A percentile compares a stretch with the other conserved stretches of the same genome.
phyloP scores from a whole-genome alignment of 2,888 invertebrate species.

The Biston stratarius region DNA sequence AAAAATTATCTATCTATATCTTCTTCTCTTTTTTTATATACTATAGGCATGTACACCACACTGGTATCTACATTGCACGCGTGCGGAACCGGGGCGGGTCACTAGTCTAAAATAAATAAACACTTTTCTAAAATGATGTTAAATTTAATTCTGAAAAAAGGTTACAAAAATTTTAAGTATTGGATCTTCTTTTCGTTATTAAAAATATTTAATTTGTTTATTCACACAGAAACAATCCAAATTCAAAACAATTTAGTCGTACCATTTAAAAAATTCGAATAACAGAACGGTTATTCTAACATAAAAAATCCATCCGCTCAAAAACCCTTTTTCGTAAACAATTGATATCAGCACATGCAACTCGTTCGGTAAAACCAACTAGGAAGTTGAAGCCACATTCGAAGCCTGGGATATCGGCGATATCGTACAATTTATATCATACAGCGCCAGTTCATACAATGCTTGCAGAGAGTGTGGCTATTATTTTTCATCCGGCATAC shows the following conservation, averaged over 20 bases:
- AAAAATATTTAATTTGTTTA: no score
- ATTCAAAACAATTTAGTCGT: background rate
- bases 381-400: slow-evolving; percentile 31
- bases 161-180: no score
- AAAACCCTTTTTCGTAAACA: slow-evolving; percentile 23
- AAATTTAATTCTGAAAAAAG: background rate
- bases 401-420: slow-evolving; percentile 51
- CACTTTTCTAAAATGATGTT: background rate
- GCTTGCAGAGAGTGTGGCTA: slow-evolving; percentile 50
- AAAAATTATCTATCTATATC: no score
- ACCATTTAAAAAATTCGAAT: background rate
- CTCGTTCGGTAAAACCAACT: slow-evolving; percentile 32
- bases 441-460: slow-evolving; percentile 44
- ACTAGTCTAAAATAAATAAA: no score
- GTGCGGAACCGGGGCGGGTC: no score
- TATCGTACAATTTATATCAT: slow-evolving; percentile 57
- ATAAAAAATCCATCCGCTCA: slow-evolving; percentile 15
- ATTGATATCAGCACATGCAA: slow-evolving; percentile 22
- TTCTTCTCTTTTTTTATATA: no score
- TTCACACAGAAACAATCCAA: background rate
- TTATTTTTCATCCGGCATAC: slow-evolving; percentile 67
- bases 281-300: slow-evolving; percentile 2
- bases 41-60: no score
- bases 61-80: no score
- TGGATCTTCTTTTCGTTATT: no score